phyloP scores from a whole-genome alignment of 1,140 invertebrate species.

The Rhynchophorus ferrugineus region DNA sequence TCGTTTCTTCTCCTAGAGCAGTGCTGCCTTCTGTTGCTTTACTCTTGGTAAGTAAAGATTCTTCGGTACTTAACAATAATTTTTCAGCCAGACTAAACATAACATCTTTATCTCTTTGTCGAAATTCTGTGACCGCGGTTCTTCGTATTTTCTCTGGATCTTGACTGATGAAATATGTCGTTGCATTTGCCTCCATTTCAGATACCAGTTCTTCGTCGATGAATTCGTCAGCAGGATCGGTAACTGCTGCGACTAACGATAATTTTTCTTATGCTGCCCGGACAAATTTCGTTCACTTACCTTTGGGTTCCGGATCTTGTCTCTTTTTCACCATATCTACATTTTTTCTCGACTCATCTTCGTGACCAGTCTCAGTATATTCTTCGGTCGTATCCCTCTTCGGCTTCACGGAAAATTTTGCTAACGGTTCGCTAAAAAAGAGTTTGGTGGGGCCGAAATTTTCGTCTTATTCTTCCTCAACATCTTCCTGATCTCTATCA shows the following conservation, averaged over 20 bases:
- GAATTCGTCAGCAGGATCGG: neutral
- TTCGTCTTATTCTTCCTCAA: constrained; percentile 16
- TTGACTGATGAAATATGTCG: constrained; percentile 6
- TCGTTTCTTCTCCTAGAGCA: neutral
- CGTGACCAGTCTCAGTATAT: too few relatives aligned
- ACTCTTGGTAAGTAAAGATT: too few relatives aligned
- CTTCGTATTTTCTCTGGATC: constrained; percentile 2
- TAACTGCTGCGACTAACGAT: neutral
- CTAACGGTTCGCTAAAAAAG: constrained; percentile 21
- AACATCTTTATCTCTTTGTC: constrained; percentile 5
- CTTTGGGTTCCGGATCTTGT: too few relatives aligned
- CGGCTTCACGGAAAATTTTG: constrained; percentile 20
- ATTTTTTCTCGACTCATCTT: too few relatives aligned
- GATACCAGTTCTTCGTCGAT: constrained; percentile 3
- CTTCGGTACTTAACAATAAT: constrained; percentile 4
- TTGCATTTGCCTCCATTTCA: constrained; percentile 7
- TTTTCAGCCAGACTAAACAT: constrained; percentile 10
- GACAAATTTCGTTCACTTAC: too few relatives aligned
- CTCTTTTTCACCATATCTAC: too few relatives aligned
- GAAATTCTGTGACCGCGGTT: constrained; percentile 4
- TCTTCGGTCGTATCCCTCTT: neutral
- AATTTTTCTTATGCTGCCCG: too few relatives aligned
- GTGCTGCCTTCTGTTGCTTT: neutral
- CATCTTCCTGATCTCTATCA: constrained; percentile 17
- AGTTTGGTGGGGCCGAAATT: constrained; percentile 4